Evolutionary conservation across 2,888 invertebrate genomes (phyloP).

Genomic region (Eulithis testata): DNA sequence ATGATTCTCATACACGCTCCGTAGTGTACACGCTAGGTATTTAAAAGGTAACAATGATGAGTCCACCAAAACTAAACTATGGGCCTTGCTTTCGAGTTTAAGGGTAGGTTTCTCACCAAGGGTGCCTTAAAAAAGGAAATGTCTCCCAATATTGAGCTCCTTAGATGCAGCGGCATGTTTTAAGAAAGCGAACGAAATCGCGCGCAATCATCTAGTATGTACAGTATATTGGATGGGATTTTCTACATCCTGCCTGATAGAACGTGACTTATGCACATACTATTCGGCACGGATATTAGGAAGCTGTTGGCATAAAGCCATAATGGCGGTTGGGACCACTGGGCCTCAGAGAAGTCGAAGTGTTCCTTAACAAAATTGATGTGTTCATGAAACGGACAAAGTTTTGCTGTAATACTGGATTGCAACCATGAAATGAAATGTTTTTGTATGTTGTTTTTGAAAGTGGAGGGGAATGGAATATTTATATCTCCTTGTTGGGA

Average conservation of each 20-base stretch:
- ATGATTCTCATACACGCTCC: too few relatives aligned
- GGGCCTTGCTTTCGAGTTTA: too few relatives aligned
- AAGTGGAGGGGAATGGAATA: too few relatives aligned
- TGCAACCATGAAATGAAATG: neutral
- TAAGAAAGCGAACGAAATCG: neutral
- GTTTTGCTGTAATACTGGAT: slow-evolving; percentile 11
- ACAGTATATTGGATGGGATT: slow-evolving; percentile 52
- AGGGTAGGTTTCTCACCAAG: too few relatives aligned
- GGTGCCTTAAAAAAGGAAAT: too few relatives aligned
- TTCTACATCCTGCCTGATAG: slow-evolving; percentile 67
- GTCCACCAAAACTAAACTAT: too few relatives aligned
- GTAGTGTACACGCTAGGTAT: too few relatives aligned
- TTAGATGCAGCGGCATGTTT: too few relatives aligned
- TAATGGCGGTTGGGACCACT: slow-evolving; percentile 65
- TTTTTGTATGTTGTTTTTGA: too few relatives aligned
- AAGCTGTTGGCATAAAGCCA: slow-evolving; percentile 72
- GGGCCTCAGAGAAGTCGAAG: slow-evolving; percentile 59
- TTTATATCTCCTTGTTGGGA: too few relatives aligned
- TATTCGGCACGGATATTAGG: slow-evolving; percentile 64
- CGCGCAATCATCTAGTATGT: neutral
- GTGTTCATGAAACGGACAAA: slow-evolving; percentile 61
- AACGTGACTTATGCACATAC: slow-evolving; percentile 69
- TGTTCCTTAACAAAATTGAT: slow-evolving; percentile 65
- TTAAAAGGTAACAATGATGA: too few relatives aligned
- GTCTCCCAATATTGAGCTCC: too few relatives aligned